These are phyloP conservation scores for Acrocera orbiculus DNA, from an alignment of 2,888 invertebrate genomes.

Conservation along the genomic window DNA sequence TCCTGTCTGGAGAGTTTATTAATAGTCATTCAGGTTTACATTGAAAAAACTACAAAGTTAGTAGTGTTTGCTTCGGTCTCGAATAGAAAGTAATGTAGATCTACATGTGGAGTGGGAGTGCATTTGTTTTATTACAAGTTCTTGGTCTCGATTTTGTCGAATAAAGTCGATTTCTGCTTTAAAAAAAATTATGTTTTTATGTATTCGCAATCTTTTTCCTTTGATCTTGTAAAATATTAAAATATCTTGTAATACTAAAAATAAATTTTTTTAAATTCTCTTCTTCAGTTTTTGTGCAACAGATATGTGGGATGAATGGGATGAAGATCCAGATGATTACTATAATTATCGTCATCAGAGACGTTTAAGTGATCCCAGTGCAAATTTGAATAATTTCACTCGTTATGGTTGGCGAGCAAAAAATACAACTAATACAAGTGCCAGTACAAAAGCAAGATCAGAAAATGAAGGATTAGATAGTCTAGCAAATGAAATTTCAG, in stretches of 20 bases:
- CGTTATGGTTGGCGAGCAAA: conserved; percentile 65
- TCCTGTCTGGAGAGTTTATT: too few species aligned
- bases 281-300: conserved; percentile 45
- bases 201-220: background rate
- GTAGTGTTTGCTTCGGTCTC: too few species aligned
- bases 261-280: background rate
- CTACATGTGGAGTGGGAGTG: too few species aligned
- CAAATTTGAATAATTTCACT: conserved; percentile 70
- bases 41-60: too few species aligned
- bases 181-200: background rate
- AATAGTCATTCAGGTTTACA: too few species aligned
- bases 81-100: too few species aligned
- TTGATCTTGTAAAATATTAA: background rate
- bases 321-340: conserved; percentile 71
- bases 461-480: conserved; percentile 85
- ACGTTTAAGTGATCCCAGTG: conserved; percentile 76
- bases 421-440: conserved; percentile 39
- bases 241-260: background rate
- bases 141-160: too few species aligned
- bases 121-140: too few species aligned
- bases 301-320: conserved; percentile 85
- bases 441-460: conserved; percentile 63
- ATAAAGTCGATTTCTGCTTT: too few species aligned
- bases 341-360: conserved; percentile 66
- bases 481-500: conserved; percentile 64